Percentiles rank a stretch among this genome's conserved stretches.
These are phyloP conservation scores for Machimus rusticus DNA, from an alignment of 2,888 invertebrate species.

Conservation along the genomic window DNA sequence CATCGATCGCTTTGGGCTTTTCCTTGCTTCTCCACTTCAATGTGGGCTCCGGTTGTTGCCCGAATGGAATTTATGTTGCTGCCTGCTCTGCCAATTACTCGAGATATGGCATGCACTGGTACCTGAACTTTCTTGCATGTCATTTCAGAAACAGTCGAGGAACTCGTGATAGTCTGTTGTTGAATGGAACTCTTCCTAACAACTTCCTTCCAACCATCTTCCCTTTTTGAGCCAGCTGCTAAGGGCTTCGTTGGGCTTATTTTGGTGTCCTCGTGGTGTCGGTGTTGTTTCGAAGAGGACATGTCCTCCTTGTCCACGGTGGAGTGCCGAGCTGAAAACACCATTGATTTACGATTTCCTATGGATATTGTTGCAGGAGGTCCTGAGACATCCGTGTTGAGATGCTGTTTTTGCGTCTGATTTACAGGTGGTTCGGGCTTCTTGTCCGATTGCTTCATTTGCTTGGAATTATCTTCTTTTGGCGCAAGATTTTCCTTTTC, in stretches of 20 bases:
- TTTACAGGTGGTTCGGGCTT: slow-evolving; percentile 19
- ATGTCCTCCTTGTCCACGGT: slow-evolving; percentile 75
- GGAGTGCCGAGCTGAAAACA: slow-evolving; percentile 73
- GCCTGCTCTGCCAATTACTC: slow-evolving; percentile 97
- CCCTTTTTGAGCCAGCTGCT: slow-evolving; percentile 66
- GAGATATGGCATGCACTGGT: slow-evolving; percentile 91
- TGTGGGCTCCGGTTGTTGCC: slow-evolving; percentile 95
- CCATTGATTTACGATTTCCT: slow-evolving; percentile 69
- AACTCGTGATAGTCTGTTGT: slow-evolving; percentile 54
- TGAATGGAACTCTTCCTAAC: slow-evolving; percentile 80
- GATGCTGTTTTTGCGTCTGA: slow-evolving; percentile 14
- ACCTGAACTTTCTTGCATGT: slow-evolving; percentile 92
- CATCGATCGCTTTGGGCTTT: slow-evolving; percentile 93
- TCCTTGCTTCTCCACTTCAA: slow-evolving; percentile 97
- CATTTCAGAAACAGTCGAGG: slow-evolving; percentile 58
- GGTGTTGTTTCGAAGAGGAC: background rate
- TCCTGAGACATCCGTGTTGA: background rate
- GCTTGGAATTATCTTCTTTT: slow-evolving; percentile 49
- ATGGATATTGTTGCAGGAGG: background rate
- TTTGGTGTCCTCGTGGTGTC: slow-evolving; percentile 42
- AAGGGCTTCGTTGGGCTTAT: slow-evolving; percentile 39
- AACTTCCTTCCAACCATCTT: slow-evolving; percentile 98
- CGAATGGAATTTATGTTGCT: slow-evolving; percentile 98
- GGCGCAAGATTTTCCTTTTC: slow-evolving; percentile 62
- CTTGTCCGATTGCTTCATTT: slow-evolving; percentile 37